Conservation (phyloP, 2,797 vertebrate genomes). For the Phrynocephalus guinanensis region DNA sequence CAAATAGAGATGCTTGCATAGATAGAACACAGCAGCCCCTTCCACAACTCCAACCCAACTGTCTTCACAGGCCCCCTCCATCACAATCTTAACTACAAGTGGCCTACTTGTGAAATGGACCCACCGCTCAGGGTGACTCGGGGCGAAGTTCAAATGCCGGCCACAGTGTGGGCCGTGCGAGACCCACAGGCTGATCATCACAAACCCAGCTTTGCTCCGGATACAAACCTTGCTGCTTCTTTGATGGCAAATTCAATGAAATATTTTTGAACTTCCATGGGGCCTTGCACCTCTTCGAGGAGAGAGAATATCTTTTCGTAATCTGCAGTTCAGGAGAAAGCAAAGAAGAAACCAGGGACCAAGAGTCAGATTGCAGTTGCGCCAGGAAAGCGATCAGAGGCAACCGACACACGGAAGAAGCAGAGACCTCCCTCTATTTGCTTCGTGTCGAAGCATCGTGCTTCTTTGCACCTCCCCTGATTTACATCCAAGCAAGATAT, state of each 20-base stretch:
- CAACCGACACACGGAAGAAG: not conserved
- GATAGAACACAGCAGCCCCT: not conserved
- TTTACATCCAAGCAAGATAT: not conserved
- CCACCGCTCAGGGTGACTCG: too few species aligned
- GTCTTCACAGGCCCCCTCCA: not conserved
- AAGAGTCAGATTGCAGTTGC: not conserved
- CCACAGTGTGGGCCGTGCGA: too few species aligned
- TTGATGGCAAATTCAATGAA: conserved; percentile 97
- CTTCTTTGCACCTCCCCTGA: not conserved
- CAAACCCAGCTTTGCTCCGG: not conserved
- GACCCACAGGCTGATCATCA: too few species aligned
- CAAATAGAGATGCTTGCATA: not conserved
- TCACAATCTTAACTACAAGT: not conserved
- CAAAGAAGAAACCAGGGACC: not conserved
- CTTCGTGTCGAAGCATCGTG: not conserved
- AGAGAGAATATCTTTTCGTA: conserved; percentile 90
- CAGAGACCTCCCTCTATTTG: accelerated
- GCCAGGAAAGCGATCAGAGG: accelerated
- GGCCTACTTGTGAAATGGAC: not conserved
- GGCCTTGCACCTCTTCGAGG: conserved; percentile 93
- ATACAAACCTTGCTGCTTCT: conserved; percentile 92
- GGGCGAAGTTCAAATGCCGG: not conserved
- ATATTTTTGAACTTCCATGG: conserved; percentile 88
- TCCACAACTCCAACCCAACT: not conserved
- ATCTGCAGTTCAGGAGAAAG: conserved; percentile 77